A percentile compares a stretch with the other conserved stretches of the same genome.
Conservation (phyloP, 2,888 invertebrate species). For the Ernsta delagoae region DNA sequence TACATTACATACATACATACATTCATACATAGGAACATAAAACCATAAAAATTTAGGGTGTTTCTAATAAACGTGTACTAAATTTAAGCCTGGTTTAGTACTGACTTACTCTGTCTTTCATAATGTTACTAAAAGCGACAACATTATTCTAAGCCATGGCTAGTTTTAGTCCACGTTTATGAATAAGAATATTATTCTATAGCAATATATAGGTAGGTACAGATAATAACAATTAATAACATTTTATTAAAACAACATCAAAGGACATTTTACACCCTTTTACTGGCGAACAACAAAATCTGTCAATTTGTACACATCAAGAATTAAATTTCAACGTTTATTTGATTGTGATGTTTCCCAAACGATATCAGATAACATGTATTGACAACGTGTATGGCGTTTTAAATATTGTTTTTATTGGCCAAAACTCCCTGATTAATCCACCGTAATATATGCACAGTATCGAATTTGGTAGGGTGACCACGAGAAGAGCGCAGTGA, state of each 20-base stretch:
- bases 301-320: constrained; percentile 14
- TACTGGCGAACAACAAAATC: constrained; percentile 2
- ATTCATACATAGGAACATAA: too few relatives aligned
- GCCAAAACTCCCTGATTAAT: constrained; percentile 39
- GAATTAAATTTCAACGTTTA: constrained; percentile 14
- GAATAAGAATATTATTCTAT: too few relatives aligned
- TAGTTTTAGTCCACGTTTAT: too few relatives aligned
- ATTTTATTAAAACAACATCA: not conserved
- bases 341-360: constrained; percentile 30
- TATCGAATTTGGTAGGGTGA: constrained; percentile 23
- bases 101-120: too few relatives aligned
- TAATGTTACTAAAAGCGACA: too few relatives aligned
- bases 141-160: too few relatives aligned
- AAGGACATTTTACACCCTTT: not conserved
- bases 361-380: constrained; percentile 29
- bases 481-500: not conserved
- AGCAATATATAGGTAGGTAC: too few relatives aligned
- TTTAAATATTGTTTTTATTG: constrained; percentile 46
- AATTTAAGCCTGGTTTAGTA: too few relatives aligned
- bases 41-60: too few relatives aligned
- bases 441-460: constrained; percentile 29
- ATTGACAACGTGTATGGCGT: constrained; percentile 28
- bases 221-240: too few relatives aligned
- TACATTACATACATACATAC: too few relatives aligned
- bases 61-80: too few relatives aligned